Base-by-base conservation (phyloP, 2,797 vertebrate species). In the Phalanger gymnotis region DNA sequence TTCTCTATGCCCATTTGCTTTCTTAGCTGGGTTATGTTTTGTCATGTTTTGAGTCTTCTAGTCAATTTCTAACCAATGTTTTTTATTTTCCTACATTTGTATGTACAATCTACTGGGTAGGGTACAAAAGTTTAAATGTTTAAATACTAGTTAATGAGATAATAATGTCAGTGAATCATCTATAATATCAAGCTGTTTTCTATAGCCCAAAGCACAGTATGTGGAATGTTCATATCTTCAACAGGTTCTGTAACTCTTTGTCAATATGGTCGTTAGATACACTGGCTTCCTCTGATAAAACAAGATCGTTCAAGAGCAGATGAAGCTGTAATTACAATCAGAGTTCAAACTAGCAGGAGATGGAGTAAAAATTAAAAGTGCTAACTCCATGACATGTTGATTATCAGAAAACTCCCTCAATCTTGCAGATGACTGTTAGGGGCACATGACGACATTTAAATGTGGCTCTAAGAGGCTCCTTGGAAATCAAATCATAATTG, bases 281-380 rank as follows among this genome's bases (percentile, higher is more conserved):
- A 95, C 93, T 94, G 16, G 94, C 97, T 97, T 98, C 96, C 97
- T 98, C 98, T 97, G 98, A 98, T 98, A 98, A 98, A 98, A 98
- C 97, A 98, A 97, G 98, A 98, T 98, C 96, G 98, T 97, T 97
- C 96, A 97, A 96, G 97, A 98, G 89, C 98, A 98, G 97, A 98
- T 98, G 98, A 98, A 98, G 98, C 97, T 97, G 96, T 98, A 99
- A 99, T 99, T 98, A 98, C 96, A 99, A 99, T 99, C 98, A 99
- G 98, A 98, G 98, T 98, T 98, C 98, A 98, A 98, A 98, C 98
- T 98, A 97, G 66, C 94, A 95, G 97, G 97, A 98, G 98, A 98
- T 98, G 97, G 98, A 98, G 98, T 97, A 98, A 98, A 98, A 99
- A 99, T 98, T 98, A 99, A 98, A 98, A 98, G 97, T 98, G 98